These are phyloP conservation scores for Homarus gammarus DNA, from an alignment of 2,888 invertebrate species.

Conservation along the genomic window DNA sequence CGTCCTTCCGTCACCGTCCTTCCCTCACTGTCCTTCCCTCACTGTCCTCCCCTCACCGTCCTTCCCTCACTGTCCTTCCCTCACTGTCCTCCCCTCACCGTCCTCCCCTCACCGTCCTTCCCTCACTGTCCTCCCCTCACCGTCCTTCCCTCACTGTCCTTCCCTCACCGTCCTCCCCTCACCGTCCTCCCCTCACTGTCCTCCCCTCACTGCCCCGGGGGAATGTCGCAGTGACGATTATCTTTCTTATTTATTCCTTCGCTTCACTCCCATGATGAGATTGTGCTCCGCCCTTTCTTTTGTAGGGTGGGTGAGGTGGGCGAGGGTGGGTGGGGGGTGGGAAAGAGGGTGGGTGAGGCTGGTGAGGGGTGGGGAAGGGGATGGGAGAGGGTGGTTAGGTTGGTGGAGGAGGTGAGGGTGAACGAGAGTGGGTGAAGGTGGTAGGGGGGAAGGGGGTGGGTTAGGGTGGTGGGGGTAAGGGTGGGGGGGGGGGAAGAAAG, in stretches of 20 bases:
- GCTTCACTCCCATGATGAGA: slow-evolving; percentile 50
- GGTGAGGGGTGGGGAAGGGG: neutral
- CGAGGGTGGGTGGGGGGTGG: neutral
- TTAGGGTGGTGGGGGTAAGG: neutral
- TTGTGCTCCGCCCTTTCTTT: slow-evolving; percentile 33
- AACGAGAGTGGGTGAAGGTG: neutral
- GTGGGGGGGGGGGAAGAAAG: neutral
- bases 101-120: neutral
- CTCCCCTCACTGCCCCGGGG: slow-evolving; percentile 1
- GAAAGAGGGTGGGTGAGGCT: neutral
- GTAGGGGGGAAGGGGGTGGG: neutral
- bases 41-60: neutral
- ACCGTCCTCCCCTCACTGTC: neutral
- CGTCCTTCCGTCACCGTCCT: neutral
- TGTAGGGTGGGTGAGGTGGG: neutral
- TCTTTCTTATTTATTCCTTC: slow-evolving; percentile 62
- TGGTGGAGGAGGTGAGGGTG: neutral
- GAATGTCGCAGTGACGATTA: slow-evolving; percentile 44
- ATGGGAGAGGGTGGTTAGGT: neutral
- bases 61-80: neutral
- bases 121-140: neutral
- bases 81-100: neutral
- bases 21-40: neutral
- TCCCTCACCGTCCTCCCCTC: too few relatives aligned
- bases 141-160: too few relatives aligned